These are phyloP conservation scores for Gobio occitaniae DNA, from an alignment of 2,797 vertebrate species.

Conservation along the genomic window DNA sequence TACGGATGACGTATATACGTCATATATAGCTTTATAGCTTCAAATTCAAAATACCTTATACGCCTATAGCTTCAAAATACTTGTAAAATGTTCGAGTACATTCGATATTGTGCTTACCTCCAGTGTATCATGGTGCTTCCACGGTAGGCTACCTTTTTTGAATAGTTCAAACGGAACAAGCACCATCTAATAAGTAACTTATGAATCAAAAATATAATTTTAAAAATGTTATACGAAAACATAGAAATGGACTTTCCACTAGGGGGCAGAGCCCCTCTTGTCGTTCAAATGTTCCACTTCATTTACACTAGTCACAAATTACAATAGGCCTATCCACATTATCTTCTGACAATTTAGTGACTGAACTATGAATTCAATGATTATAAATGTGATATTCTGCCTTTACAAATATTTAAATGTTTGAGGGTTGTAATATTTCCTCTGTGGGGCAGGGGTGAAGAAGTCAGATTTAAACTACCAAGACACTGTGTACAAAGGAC, in stretches of 20 bases:
- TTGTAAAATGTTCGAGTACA: neutral
- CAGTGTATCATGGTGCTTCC: neutral
- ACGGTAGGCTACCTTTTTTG: neutral
- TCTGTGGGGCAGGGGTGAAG: neutral
- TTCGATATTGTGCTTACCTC: neutral
- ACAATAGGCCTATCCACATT: neutral
- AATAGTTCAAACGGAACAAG: neutral
- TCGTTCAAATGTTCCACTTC: neutral
- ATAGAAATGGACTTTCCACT: conserved; percentile 5
- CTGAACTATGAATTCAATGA: neutral
- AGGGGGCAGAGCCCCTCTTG: conserved; percentile 6
- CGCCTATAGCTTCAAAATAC: neutral
- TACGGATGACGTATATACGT: too few species aligned
- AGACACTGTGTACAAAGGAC: conserved; percentile 29
- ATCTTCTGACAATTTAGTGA: neutral
- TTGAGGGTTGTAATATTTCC: conserved; percentile 19
- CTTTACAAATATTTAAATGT: conserved; percentile 22
- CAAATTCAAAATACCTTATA: too few species aligned
- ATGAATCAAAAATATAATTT: neutral
- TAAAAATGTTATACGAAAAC: neutral
- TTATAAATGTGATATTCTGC: neutral
- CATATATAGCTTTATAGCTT: too few species aligned
- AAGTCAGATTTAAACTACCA: neutral
- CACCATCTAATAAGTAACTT: neutral
- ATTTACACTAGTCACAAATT: neutral